Conservation (phyloP, 2,888 invertebrate species). For the Drosophila tanythrix region DNA sequence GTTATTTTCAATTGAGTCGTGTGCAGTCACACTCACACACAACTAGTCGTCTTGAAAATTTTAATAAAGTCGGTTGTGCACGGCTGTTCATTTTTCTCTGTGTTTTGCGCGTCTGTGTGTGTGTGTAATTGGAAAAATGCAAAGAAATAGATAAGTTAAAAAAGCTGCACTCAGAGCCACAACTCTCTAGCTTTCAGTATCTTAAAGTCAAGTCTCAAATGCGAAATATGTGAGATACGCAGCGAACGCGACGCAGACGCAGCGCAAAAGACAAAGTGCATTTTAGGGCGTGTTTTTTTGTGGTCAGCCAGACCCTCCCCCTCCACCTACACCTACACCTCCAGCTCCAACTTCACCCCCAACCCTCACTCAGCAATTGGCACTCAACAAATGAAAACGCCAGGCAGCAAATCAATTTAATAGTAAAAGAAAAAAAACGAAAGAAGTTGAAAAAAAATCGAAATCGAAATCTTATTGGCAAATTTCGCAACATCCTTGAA, state of each 20-base stretch:
- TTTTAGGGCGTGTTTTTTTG: slow-evolving; percentile 79
- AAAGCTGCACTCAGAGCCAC: slow-evolving; percentile 52
- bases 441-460: slow-evolving; percentile 13
- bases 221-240: slow-evolving; percentile 57
- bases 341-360: slow-evolving; percentile 27
- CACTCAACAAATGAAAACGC: slow-evolving; percentile 54
- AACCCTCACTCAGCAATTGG: slow-evolving; percentile 9
- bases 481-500: slow-evolving; percentile 69
- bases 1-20: slow-evolving; percentile 19
- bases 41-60: slow-evolving; percentile 59
- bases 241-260: slow-evolving; percentile 53
- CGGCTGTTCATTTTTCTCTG: slow-evolving; percentile 54
- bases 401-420: slow-evolving; percentile 38
- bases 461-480: slow-evolving; percentile 30
- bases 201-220: slow-evolving; percentile 20
- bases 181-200: slow-evolving; percentile 21
- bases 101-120: slow-evolving; percentile 6
- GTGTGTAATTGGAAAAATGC: slow-evolving; percentile 72
- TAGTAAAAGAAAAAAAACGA: slow-evolving; percentile 12
- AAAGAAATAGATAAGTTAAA: slow-evolving; percentile 67
- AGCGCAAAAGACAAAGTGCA: slow-evolving; percentile 73
- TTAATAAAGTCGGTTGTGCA: slow-evolving; percentile 45
- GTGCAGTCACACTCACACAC: slow-evolving; percentile 41
- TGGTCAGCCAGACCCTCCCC: slow-evolving; percentile 53
- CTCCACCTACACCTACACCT: slow-evolving; percentile 15